These are phyloP conservation scores for Hippopotamyrus pictus DNA, from an alignment of 2,797 vertebrate species.

Conservation along the genomic window DNA sequence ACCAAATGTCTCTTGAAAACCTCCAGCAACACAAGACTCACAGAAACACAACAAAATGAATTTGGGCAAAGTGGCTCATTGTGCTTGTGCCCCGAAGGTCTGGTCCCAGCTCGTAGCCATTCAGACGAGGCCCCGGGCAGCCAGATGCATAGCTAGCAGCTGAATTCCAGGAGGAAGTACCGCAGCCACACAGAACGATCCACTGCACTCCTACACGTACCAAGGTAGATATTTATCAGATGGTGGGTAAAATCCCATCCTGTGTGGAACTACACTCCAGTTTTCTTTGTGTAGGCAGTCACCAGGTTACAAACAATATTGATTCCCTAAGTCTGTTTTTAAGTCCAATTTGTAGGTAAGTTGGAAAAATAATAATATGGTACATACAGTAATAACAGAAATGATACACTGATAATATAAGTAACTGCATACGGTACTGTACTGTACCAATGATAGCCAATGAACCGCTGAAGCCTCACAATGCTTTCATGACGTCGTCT, in stretches of 20 bases:
- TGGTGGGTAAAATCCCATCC: neutral
- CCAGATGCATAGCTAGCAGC: neutral
- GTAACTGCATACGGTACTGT: neutral
- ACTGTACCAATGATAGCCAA: neutral
- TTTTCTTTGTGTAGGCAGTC: neutral
- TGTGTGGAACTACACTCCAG: neutral
- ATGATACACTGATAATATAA: neutral
- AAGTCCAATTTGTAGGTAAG: neutral
- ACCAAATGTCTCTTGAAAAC: constrained; percentile 7
- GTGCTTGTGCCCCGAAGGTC: neutral
- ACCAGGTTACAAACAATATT: neutral
- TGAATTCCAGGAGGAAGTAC: neutral
- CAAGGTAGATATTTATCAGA: neutral
- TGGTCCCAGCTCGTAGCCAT: neutral
- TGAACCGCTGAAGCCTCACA: neutral
- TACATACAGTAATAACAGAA: neutral
- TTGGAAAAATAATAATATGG: neutral
- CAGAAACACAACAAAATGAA: neutral
- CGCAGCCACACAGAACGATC: neutral
- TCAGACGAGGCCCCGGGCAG: neutral
- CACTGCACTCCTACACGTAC: neutral
- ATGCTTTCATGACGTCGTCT: neutral
- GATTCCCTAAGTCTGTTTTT: neutral
- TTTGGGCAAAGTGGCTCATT: neutral
- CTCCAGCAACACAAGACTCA: neutral